Percentiles rank a stretch among this genome's conserved stretches.
phyloP scores from a whole-genome alignment of 1,140 invertebrate genomes.

The Drosophila santomea region DNA sequence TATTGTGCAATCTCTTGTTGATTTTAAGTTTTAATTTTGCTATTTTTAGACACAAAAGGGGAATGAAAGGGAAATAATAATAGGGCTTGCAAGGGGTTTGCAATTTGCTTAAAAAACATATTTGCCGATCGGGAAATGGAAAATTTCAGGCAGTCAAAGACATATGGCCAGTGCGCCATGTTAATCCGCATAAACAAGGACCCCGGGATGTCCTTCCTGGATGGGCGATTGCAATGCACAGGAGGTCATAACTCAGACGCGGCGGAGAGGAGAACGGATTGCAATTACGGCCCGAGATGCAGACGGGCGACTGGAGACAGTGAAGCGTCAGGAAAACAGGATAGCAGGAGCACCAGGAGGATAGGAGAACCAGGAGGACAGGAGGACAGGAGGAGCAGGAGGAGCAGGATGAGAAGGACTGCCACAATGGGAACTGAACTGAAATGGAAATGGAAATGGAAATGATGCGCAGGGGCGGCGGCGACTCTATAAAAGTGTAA shows the following conservation, averaged over 20 bases:
- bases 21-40: too few species aligned
- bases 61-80: not conserved
- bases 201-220: not conserved
- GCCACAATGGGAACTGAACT: slow-evolving; percentile 26
- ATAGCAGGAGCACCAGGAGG: too few species aligned
- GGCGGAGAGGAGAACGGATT: slow-evolving; percentile 62
- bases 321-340: not conserved
- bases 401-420: not conserved
- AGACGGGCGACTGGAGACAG: not conserved
- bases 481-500: slow-evolving; percentile 78
- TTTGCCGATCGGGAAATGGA: slow-evolving; percentile 23
- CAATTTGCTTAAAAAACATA: slow-evolving; percentile 29
- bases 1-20: too few species aligned
- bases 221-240: slow-evolving; percentile 58
- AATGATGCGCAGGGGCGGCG: slow-evolving; percentile 18
- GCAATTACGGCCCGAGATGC: slow-evolving; percentile 44
- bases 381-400: not conserved
- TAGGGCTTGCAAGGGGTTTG: too few species aligned
- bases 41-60: too few species aligned
- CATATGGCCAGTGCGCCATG: slow-evolving; percentile 19
- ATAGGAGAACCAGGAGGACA: too few species aligned
- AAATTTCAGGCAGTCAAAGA: slow-evolving; percentile 24
- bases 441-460: slow-evolving; percentile 2
- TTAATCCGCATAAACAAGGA: slow-evolving; percentile 14
- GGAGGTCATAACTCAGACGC: slow-evolving; percentile 67